phyloP scores from a whole-genome alignment of 2,888 invertebrate species.

The Tenthredo livida region DNA sequence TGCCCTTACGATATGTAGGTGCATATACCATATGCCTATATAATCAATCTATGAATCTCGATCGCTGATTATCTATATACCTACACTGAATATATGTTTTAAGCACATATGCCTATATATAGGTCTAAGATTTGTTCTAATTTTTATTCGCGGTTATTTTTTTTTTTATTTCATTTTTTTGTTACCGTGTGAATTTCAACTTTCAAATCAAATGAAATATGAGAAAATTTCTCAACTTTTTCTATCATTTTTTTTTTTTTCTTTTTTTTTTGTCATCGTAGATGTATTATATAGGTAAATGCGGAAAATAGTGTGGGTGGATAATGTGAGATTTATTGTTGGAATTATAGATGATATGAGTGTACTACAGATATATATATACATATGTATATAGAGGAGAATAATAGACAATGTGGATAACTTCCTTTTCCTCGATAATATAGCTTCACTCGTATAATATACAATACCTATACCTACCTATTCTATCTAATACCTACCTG shows the following conservation, averaged over 20 bases:
- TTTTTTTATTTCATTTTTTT: too few relatives aligned
- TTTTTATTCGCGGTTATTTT: too few relatives aligned
- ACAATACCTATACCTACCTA: not conserved
- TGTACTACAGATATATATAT: not conserved
- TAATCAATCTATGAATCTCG: constrained; percentile 5
- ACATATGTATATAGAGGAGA: not conserved
- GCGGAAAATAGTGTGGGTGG: not conserved
- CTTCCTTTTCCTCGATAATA: not conserved
- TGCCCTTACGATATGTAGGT: not conserved
- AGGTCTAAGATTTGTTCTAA: not conserved
- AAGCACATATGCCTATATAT: not conserved
- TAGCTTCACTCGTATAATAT: not conserved
- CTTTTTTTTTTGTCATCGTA: too few relatives aligned
- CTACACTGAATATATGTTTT: not conserved
- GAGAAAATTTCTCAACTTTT: too few relatives aligned
- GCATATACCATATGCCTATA: not conserved
- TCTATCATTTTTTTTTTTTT: too few relatives aligned
- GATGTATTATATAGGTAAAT: not conserved
- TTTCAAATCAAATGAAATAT: too few relatives aligned
- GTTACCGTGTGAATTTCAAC: too few relatives aligned
- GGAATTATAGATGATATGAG: not conserved
- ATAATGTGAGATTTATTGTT: not conserved
- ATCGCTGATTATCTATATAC: not conserved
- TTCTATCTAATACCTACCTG: too few relatives aligned
- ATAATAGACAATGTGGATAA: not conserved